These are phyloP conservation scores for Drosophila watanabei DNA, from an alignment of 1,140 invertebrate species.

Conservation along the genomic window DNA sequence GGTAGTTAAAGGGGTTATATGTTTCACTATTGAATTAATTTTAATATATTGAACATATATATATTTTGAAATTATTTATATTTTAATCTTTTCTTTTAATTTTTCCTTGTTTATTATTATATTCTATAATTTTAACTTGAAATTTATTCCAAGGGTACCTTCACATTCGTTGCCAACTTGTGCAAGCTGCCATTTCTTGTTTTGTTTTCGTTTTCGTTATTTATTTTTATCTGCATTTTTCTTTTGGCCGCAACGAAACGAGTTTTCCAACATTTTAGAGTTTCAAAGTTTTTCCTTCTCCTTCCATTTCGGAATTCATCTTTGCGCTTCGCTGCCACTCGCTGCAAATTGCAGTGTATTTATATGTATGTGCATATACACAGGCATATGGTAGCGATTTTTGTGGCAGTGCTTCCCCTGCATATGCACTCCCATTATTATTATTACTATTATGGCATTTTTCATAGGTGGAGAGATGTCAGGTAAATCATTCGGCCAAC, in stretches of 20 bases:
- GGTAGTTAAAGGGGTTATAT: not conserved
- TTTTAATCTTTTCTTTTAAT: not conserved
- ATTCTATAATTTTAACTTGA: not conserved
- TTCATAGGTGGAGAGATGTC: slow-evolving; percentile 43
- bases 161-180: not conserved
- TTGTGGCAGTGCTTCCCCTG: slow-evolving; percentile 20
- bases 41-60: not conserved
- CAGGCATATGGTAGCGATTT: slow-evolving; percentile 12
- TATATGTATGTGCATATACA: not conserved
- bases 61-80: not conserved
- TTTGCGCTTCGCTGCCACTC: slow-evolving; percentile 28
- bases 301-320: slow-evolving; percentile 13
- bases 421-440: slow-evolving; percentile 52
- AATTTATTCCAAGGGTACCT: not conserved
- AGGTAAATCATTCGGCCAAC: slow-evolving; percentile 67
- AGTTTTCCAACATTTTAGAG: slow-evolving; percentile 64
- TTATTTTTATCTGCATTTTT: slow-evolving; percentile 77
- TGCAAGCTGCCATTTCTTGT: slow-evolving; percentile 20
- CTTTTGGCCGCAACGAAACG: slow-evolving; percentile 56
- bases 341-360: slow-evolving; percentile 31
- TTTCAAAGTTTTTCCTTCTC: slow-evolving; percentile 37
- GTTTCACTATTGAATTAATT: not conserved
- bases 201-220: slow-evolving; percentile 69
- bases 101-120: not conserved
- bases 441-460: slow-evolving; percentile 32